phyloP scores from a whole-genome alignment of 2,113 vertebrate genomes.

The Petromus typicus region DNA sequence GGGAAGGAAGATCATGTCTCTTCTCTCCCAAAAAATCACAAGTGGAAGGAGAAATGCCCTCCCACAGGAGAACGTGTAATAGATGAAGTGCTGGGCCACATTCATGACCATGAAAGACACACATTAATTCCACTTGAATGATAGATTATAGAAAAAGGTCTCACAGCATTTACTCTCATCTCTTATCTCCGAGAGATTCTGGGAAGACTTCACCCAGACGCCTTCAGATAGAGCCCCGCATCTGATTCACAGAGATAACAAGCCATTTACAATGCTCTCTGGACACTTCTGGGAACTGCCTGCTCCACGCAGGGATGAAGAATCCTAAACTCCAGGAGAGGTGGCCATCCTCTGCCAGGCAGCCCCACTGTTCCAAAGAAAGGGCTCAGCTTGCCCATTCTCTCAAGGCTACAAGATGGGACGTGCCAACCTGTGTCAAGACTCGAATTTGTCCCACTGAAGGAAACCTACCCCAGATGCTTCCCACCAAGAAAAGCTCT shows the following conservation, averaged over 20 bases:
- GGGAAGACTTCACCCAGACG: conserved; percentile 65
- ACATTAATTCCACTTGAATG: conserved; percentile 20
- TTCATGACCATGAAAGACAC: not conserved
- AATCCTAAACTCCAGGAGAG: conserved; percentile 28
- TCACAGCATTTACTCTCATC: conserved; percentile 33
- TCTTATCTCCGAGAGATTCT: conserved; percentile 68
- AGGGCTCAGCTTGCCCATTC: not conserved
- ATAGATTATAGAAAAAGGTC: conserved; percentile 40
- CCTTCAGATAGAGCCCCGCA: conserved; percentile 20
- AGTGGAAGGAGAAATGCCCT: not conserved
- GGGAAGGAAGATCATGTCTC: not conserved
- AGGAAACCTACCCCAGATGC: not conserved
- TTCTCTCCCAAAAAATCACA: not conserved
- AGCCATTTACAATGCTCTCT: conserved; percentile 11
- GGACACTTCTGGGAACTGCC: conserved; percentile 61
- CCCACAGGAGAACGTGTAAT: not conserved
- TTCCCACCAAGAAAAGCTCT: not conserved
- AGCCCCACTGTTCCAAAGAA: not conserved
- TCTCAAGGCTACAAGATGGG: not conserved
- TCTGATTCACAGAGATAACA: conserved; percentile 66
- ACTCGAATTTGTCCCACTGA: not conserved
- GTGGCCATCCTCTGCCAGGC: not conserved
- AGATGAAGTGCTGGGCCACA: not conserved
- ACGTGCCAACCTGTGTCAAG: not conserved
- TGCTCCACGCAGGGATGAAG: not conserved